A percentile compares a stretch with the other conserved stretches of the same genome.
Conservation (phyloP, 2,888 invertebrate species). For the Xanthia icteritia region DNA sequence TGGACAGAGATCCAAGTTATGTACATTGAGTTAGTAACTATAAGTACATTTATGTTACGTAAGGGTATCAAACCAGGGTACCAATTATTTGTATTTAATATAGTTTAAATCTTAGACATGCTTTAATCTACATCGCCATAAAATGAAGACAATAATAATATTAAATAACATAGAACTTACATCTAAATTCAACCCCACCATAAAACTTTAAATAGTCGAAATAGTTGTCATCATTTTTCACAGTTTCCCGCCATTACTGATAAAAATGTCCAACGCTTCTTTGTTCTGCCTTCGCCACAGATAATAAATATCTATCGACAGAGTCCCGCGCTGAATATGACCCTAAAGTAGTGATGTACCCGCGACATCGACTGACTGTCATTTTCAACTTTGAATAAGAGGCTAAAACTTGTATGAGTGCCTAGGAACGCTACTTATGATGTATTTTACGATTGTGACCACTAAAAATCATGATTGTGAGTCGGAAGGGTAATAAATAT, state of each 20-base stretch:
- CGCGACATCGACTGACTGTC: conserved; percentile 79
- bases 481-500: conserved; percentile 86
- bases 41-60: background rate
- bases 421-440: conserved; percentile 90
- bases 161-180: conserved; percentile 60
- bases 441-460: conserved; percentile 87
- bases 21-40: conserved; percentile 7
- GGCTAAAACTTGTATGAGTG: conserved; percentile 87
- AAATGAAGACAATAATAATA: conserved; percentile 68
- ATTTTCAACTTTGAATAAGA: conserved; percentile 77
- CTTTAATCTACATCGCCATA: conserved; percentile 57
- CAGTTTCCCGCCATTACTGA: conserved; percentile 51
- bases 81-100: background rate
- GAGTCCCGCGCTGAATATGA: conserved; percentile 70
- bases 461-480: conserved; percentile 89
- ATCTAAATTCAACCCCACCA: conserved; percentile 59
- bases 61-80: background rate
- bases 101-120: conserved; percentile 26
- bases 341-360: conserved; percentile 76
- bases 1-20: background rate
- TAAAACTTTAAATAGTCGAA: conserved; percentile 41
- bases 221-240: conserved; percentile 54
- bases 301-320: conserved; percentile 64
- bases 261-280: conserved; percentile 58
- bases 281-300: conserved; percentile 62